Evolutionary conservation across 2,113 vertebrate genomes (phyloP).

Genomic region (Lota lota): DNA sequence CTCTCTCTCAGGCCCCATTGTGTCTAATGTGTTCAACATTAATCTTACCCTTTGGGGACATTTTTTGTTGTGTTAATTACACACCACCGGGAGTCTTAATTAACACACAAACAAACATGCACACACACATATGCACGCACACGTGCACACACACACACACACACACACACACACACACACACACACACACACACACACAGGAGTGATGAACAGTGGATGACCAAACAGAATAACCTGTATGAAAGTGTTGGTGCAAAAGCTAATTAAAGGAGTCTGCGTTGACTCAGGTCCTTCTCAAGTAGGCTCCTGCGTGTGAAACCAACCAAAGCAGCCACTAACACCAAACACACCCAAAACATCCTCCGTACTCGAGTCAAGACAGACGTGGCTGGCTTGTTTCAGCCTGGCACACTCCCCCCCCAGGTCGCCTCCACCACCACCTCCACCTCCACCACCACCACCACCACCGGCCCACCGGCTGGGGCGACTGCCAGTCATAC

Average conservation of each 20-base stretch:
- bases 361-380: too few species aligned
- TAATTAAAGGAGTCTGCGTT: neutral
- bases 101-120: slow-evolving; percentile 57
- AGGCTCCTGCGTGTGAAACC: slow-evolving; percentile 24
- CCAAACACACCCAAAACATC: too few species aligned
- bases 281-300: slow-evolving; percentile 24
- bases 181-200: slow-evolving; percentile 26
- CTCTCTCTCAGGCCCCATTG: slow-evolving; percentile 66
- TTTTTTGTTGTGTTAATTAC: slow-evolving; percentile 77
- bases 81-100: slow-evolving; percentile 72
- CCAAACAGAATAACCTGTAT: neutral
- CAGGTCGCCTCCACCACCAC: too few species aligned
- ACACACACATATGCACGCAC: slow-evolving; percentile 26
- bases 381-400: too few species aligned
- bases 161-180: slow-evolving; percentile 21
- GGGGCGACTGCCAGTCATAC: slow-evolving; percentile 32
- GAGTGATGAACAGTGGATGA: neutral
- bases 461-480: slow-evolving; percentile 29
- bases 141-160: slow-evolving; percentile 21
- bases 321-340: too few species aligned
- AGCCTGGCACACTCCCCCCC: too few species aligned
- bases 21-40: slow-evolving; percentile 73
- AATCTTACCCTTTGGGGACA: slow-evolving; percentile 76
- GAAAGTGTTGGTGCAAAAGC: neutral
- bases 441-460: slow-evolving; percentile 9